Conservation (phyloP, 1,140 invertebrate genomes). For the Mya arenaria region DNA sequence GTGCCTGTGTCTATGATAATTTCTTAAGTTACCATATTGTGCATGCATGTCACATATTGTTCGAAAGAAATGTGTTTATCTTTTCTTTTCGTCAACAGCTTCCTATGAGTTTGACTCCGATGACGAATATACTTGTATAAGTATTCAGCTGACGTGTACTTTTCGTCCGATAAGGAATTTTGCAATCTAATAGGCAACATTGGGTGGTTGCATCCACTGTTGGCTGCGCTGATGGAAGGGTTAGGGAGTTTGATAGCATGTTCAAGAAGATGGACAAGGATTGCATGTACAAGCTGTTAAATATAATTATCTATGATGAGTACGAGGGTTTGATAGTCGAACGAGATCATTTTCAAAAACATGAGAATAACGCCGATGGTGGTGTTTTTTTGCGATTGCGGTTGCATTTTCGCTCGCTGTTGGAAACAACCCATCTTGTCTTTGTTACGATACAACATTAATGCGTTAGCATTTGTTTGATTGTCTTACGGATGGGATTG, state of each 20-base stretch:
- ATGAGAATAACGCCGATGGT: constrained; percentile 22
- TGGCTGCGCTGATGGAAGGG: background rate
- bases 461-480: constrained; percentile 13
- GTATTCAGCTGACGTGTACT: no score
- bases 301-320: background rate
- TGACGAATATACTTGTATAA: no score
- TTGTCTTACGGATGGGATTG: background rate
- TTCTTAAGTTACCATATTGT: no score
- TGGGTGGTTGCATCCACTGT: constrained; percentile 32
- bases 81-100: no score
- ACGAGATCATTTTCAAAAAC: constrained; percentile 28
- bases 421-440: constrained; percentile 12
- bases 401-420: constrained; percentile 33
- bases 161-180: constrained; percentile 4
- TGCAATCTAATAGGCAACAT: constrained; percentile 29
- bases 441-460: background rate
- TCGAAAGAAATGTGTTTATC: no score
- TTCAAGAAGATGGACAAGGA: background rate
- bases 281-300: background rate
- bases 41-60: no score
- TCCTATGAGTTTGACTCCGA: no score
- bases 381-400: constrained; percentile 42
- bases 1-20: no score
- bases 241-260: constrained; percentile 41
- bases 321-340: background rate